Evolutionary conservation across 2,888 invertebrate genomes (phyloP).

Genomic region (Mimachlamys varia): DNA sequence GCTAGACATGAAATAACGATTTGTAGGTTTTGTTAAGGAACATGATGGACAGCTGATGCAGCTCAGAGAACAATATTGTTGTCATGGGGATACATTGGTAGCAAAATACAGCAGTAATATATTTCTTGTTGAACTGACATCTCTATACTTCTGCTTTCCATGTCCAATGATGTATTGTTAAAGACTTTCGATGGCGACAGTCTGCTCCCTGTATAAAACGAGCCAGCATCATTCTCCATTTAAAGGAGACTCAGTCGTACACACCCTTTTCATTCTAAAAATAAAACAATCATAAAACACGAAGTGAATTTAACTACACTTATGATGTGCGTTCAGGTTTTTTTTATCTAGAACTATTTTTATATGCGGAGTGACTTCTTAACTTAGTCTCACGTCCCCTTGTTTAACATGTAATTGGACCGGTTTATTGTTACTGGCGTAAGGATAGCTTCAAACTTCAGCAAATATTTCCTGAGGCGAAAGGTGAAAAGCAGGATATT

Average conservation of each 20-base stretch:
- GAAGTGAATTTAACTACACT: too few species aligned
- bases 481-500: too few species aligned
- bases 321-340: too few species aligned
- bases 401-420: too few species aligned
- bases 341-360: too few species aligned
- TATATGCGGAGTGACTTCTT: too few species aligned
- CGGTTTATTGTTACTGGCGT: too few species aligned
- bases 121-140: neutral
- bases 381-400: too few species aligned
- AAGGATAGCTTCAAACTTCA: too few species aligned
- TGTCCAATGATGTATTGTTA: neutral
- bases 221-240: neutral
- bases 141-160: neutral
- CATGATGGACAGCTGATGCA: constrained; percentile 20
- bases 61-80: neutral
- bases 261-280: neutral
- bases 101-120: neutral
- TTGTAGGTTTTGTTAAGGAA: constrained; percentile 9
- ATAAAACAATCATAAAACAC: too few species aligned
- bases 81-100: neutral
- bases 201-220: neutral
- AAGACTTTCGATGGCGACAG: neutral
- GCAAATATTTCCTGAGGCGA: too few species aligned
- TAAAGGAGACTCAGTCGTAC: neutral
- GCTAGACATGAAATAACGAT: constrained; percentile 27